phyloP scores from a whole-genome alignment of 2,888 invertebrate genomes.

The Congeria kusceri region DNA sequence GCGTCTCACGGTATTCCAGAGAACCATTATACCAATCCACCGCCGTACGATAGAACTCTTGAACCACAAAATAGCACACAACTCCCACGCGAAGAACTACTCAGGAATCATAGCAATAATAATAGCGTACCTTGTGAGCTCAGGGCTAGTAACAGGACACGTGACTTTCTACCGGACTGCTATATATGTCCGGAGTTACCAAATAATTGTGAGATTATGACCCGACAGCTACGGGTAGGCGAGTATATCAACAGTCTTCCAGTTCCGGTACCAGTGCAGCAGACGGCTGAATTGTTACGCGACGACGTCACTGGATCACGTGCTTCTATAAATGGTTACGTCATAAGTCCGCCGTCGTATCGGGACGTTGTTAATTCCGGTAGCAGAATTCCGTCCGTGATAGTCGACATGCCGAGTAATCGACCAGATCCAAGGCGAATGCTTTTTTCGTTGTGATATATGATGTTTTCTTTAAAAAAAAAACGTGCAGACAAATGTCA shows the following conservation, averaged over 20 bases:
- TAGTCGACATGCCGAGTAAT: constrained; percentile 11
- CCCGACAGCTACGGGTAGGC: constrained; percentile 19
- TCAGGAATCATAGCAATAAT: not conserved
- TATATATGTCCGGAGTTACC: not conserved
- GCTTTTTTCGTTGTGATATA: not conserved
- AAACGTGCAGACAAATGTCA: too few species aligned
- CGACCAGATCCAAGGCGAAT: not conserved
- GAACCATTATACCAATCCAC: not conserved
- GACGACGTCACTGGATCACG: constrained; percentile 24
- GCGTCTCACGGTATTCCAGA: constrained; percentile 21
- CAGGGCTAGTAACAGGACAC: too few species aligned
- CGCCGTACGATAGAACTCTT: not conserved
- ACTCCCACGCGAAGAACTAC: not conserved
- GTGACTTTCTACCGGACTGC: too few species aligned
- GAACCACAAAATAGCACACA: not conserved
- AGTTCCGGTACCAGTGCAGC: not conserved
- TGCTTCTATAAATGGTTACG: constrained; percentile 52
- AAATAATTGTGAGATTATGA: constrained; percentile 14
- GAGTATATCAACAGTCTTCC: constrained; percentile 14
- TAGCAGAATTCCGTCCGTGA: constrained; percentile 41
- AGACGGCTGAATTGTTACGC: constrained; percentile 27
- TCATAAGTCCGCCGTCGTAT: constrained; percentile 56
- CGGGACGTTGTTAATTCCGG: constrained; percentile 39
- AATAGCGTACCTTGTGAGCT: too few species aligned
- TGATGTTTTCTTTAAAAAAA: not conserved